Evolutionary conservation across 1,140 invertebrate species (phyloP).

Genomic region (Vollenhovia emeryi): DNA sequence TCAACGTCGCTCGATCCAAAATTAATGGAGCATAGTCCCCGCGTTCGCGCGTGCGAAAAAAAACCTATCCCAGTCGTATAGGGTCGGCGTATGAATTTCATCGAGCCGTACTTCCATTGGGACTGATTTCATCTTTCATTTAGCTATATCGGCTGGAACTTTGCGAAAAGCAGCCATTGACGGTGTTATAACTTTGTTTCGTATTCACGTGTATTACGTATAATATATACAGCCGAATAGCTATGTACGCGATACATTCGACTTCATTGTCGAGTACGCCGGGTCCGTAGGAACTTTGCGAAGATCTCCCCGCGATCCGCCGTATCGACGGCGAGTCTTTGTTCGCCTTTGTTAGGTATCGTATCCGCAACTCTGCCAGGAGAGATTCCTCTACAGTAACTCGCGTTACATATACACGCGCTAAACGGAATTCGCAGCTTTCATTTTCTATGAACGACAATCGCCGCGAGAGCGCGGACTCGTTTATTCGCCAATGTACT

Average conservation of each 20-base stretch:
- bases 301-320: constrained; percentile 39
- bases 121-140: constrained; percentile 50
- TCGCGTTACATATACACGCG: constrained; percentile 37
- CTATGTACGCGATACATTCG: constrained; percentile 26
- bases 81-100: constrained; percentile 21
- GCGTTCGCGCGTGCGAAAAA: neutral
- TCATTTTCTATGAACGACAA: constrained; percentile 21
- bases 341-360: constrained; percentile 44
- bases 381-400: constrained; percentile 6
- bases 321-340: constrained; percentile 43
- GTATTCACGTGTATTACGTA: constrained; percentile 6
- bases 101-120: constrained; percentile 30
- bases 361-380: constrained; percentile 34
- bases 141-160: constrained; percentile 34
- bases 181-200: constrained; percentile 36
- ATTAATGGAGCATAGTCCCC: constrained; percentile 24
- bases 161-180: constrained; percentile 14
- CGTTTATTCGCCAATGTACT: constrained; percentile 43
- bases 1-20: constrained; percentile 34
- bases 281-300: constrained; percentile 23
- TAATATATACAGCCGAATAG: neutral
- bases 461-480: constrained; percentile 15
- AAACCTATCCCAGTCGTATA: neutral
- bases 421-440: constrained; percentile 44
- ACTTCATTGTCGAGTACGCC: constrained; percentile 44